Percentiles rank a stretch among this genome's conserved stretches.
These are phyloP conservation scores for Timema podura DNA, from an alignment of 2,888 invertebrate genomes.

Conservation along the genomic window DNA sequence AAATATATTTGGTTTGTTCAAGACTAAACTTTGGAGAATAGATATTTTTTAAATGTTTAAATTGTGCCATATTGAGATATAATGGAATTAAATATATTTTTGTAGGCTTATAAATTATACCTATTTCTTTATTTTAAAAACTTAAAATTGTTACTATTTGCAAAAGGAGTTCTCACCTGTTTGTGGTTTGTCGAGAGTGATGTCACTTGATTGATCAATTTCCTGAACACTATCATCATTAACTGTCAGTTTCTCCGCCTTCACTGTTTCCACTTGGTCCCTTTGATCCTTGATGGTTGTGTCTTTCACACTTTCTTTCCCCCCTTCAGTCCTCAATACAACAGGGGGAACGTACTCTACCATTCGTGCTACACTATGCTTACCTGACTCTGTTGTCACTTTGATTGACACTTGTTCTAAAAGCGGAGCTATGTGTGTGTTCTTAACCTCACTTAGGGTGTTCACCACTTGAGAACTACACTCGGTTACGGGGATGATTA, in stretches of 20 bases:
- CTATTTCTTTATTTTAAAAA: too few relatives aligned
- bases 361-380: conserved; percentile 13
- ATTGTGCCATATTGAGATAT: too few relatives aligned
- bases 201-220: too few relatives aligned
- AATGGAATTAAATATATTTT: too few relatives aligned
- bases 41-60: too few relatives aligned
- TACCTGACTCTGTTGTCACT: conserved; percentile 10
- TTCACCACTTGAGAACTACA: background rate
- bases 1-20: background rate
- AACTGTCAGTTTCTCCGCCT: background rate
- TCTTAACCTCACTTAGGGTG: background rate
- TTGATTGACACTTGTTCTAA: conserved; percentile 20
- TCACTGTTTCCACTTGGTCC: too few relatives aligned
- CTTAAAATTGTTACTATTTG: too few relatives aligned
- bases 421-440: background rate
- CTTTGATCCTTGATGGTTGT: background rate
- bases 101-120: too few relatives aligned
- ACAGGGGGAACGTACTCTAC: background rate
- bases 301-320: too few relatives aligned
- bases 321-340: background rate
- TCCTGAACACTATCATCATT: background rate
- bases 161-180: too few relatives aligned
- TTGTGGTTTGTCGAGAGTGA: too few relatives aligned
- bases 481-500: too few relatives aligned
- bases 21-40: background rate